Conservation (phyloP, 1,140 invertebrate genomes). For the Drosophila sp. region DNA sequence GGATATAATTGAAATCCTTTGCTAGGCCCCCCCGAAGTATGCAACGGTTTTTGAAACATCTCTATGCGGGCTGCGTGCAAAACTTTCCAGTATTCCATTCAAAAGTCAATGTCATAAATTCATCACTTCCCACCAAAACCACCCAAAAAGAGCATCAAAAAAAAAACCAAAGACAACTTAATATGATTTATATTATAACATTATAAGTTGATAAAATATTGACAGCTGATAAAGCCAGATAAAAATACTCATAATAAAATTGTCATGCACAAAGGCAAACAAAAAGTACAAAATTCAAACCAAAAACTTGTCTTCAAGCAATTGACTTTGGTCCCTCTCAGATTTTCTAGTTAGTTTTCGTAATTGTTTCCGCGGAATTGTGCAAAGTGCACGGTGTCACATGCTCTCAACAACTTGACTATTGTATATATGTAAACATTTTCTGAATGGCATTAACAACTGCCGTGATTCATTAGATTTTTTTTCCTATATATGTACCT, state of each 20-base stretch:
- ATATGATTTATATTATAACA: constrained; percentile 33
- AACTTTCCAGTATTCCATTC: constrained; percentile 21
- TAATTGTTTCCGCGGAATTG: constrained; percentile 30
- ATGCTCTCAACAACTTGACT: constrained; percentile 40
- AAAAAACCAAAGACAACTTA: not conserved
- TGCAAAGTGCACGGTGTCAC: constrained; percentile 70
- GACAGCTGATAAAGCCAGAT: constrained; percentile 52
- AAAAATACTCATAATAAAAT: constrained; percentile 41
- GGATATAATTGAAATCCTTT: constrained; percentile 25
- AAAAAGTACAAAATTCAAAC: not conserved
- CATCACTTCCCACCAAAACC: constrained; percentile 13
- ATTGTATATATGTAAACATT: constrained; percentile 26
- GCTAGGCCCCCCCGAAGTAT: constrained; percentile 28
- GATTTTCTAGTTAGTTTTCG: not conserved
- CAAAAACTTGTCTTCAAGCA: constrained; percentile 11
- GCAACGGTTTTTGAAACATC: constrained; percentile 21
- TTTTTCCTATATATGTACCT: constrained; percentile 6
- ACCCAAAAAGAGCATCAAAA: not conserved
- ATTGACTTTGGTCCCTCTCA: not conserved
- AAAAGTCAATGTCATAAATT: constrained; percentile 27
- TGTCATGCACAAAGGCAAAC: not conserved
- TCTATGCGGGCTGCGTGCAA: not conserved
- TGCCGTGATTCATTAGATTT: constrained; percentile 56
- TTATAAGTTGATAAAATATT: constrained; percentile 39
- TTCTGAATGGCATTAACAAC: constrained; percentile 37